These are phyloP conservation scores for Pollachius pollachius DNA, from an alignment of 2,113 vertebrate genomes.

Conservation along the genomic window DNA sequence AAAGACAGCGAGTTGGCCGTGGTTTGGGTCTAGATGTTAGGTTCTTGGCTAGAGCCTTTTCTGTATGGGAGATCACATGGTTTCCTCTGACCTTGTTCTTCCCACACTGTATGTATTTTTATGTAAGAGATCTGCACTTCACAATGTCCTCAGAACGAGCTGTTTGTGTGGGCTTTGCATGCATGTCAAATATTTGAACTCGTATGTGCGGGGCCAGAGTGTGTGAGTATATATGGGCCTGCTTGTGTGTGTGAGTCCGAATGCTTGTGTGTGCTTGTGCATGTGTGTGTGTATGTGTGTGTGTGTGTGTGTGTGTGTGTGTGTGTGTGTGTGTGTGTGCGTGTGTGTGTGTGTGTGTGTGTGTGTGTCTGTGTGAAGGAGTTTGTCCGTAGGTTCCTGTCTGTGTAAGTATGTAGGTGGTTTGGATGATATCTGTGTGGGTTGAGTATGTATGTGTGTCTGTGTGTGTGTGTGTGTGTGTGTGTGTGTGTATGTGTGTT, in stretches of 20 bases:
- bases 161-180: background rate
- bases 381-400: slow-evolving; percentile 26
- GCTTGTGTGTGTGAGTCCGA: background rate
- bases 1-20: too few species aligned
- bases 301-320: background rate
- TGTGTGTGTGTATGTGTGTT: slow-evolving; percentile 2
- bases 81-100: background rate
- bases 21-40: too few species aligned
- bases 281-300: background rate
- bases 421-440: background rate
- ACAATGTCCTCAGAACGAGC: too few species aligned
- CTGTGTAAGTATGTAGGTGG: background rate
- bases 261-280: background rate
- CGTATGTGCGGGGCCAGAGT: background rate
- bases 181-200: background rate
- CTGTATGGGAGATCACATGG: too few species aligned
- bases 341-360: background rate
- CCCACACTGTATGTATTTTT: background rate
- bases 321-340: background rate
- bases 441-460: background rate
- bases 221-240: background rate
- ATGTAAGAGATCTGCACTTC: background rate
- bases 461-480: background rate
- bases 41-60: too few species aligned
- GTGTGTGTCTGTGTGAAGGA: slow-evolving; percentile 19